These are phyloP conservation scores for Caenorhabditis sp. DNA, from an alignment of 2,888 invertebrate species.

Conservation along the genomic window DNA sequence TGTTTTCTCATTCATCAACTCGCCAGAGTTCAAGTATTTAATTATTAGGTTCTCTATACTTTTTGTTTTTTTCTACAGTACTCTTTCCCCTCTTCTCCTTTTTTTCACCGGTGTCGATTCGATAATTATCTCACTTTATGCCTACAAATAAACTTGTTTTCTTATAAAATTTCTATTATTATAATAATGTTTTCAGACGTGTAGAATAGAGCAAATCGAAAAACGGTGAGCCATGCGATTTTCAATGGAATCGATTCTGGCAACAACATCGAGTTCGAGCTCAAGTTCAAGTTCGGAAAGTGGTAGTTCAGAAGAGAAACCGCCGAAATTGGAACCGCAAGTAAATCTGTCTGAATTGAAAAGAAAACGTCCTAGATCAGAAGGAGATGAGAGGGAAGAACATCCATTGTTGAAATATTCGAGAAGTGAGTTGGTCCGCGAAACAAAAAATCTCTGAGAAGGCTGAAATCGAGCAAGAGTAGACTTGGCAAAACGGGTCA, in stretches of 20 bases:
- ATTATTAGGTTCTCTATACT: background rate
- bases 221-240: slow-evolving; percentile 20
- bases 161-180: background rate
- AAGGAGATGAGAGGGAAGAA: slow-evolving; percentile 20
- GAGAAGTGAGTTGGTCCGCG: background rate
- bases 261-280: slow-evolving; percentile 12
- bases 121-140: slow-evolving; percentile 8
- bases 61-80: slow-evolving; percentile 2
- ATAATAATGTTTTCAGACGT: slow-evolving; percentile 10
- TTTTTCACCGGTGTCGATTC: no score
- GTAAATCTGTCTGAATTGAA: slow-evolving; percentile 13
- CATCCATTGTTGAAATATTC: slow-evolving; percentile 16
- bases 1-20: background rate
- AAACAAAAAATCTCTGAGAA: no score
- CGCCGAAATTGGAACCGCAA: slow-evolving; percentile 26
- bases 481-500: no score
- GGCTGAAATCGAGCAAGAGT: no score
- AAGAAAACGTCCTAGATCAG: slow-evolving; percentile 2
- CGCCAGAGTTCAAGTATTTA: background rate
- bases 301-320: slow-evolving; percentile 7
- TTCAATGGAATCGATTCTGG: slow-evolving; percentile 37
- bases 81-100: no score
- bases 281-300: background rate
- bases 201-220: background rate
- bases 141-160: slow-evolving; percentile 2